A percentile compares a stretch with the other conserved stretches of the same genome.
Conservation (phyloP, 2,797 vertebrate genomes). For the Otolemur crassicaudatus region DNA sequence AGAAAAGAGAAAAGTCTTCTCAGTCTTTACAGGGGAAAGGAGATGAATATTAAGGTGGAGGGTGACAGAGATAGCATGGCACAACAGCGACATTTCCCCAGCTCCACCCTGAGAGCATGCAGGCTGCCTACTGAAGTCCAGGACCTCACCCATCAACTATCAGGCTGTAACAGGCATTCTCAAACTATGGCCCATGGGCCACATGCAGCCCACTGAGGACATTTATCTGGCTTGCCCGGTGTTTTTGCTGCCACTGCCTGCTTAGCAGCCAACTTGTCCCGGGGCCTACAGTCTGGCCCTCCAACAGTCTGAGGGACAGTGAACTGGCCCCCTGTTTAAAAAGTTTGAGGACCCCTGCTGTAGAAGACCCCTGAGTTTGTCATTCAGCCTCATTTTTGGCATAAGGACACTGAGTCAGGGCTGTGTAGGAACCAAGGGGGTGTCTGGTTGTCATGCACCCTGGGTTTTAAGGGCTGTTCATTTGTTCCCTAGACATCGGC, state of each 20-base stretch:
- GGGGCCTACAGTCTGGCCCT: too few species aligned
- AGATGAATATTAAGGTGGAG: neutral
- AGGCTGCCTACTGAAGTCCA: neutral
- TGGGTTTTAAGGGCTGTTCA: neutral
- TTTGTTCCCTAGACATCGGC: neutral
- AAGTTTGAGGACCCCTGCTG: too few species aligned
- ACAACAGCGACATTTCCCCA: neutral
- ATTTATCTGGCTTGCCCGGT: too few species aligned
- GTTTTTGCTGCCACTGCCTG: too few species aligned
- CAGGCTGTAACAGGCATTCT: neutral
- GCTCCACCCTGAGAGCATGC: fast-evolving
- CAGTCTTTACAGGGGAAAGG: neutral
- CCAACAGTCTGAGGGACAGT: too few species aligned
- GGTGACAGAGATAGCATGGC: neutral
- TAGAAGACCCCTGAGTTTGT: neutral
- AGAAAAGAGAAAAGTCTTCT: neutral
- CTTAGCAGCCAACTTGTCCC: too few species aligned
- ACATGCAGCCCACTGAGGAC: too few species aligned
- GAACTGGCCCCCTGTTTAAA: too few species aligned
- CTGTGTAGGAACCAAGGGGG: fast-evolving
- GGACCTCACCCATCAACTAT: neutral
- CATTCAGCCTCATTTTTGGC: neutral
- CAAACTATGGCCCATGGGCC: too few species aligned
- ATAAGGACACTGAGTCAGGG: neutral
- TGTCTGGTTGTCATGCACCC: fast-evolving